A percentile compares a stretch with the other conserved stretches of the same genome.
phyloP scores from a whole-genome alignment of 2,113 vertebrate species.

The human region GRCh38 chr15:61865001-61865500 shows the following conservation, averaged over 20 bases:
- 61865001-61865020: not conserved
- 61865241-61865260: not conserved
- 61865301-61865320: conserved; percentile 12
- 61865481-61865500: conserved; percentile 10
- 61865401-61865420: conserved; percentile 40
- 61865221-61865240: conserved; percentile 48
- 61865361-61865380: not conserved
- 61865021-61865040: not conserved
- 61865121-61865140: not conserved
- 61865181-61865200: conserved; percentile 13
- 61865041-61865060: not conserved
- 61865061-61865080: not conserved
- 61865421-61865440: conserved; percentile 20
- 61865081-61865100: conserved; percentile 14
- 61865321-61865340: not conserved
- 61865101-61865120: not conserved
- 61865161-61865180: not conserved
- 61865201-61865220: not conserved
- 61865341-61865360: not conserved
- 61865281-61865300: conserved; percentile 31
- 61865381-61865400: conserved; percentile 10
- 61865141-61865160: not conserved
- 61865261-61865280: not conserved
- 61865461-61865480: not conserved
- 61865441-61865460: not conserved